Base-by-base conservation (phyloP, 2,888 invertebrate species). In the Microplitis deprimator region DNA sequence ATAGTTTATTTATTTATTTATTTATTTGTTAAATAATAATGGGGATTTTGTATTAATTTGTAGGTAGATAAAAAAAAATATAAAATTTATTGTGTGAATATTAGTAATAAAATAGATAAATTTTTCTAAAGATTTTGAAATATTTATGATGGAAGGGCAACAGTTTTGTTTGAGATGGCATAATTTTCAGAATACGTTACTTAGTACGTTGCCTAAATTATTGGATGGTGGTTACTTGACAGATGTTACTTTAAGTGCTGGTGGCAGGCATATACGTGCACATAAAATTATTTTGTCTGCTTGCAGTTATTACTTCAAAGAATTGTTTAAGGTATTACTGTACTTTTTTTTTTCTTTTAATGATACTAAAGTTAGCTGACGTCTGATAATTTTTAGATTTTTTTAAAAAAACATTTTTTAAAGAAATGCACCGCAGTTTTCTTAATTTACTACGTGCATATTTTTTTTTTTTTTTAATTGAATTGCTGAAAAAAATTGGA, bases 271-370 rank as follows among this genome's bases (percentile, higher is more conserved):
- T n/a, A 91, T 97, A 82, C 94, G 94, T 84, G 97, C 97, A 1
- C 97, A 97, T 90, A 93, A 94, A 85, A 93, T 97, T 73, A 95
- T 97, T 72, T 91, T 97, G 76, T 97, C 97, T 39, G 96, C 96
- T 81, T 97, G 97, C 91, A 97, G 97, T 90, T 94, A 95, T 83
- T 97, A 97, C 91, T 97, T 97, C 90, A 94, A 96, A 84, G 96
- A 96, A 86, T 91, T 97, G 80, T 96, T 97, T 91, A 95, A 95
- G 93, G 95, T 95, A 90, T 79, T 79, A 8, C 17, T 72, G 59
- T 68, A 39, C 20, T 40, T 41, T 70, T 65, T 70, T 65, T 67
- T 61, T 70, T 65, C 61, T 61, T 61, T 62, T 62, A 5, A 16
- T 8, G 16, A 6, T 39, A 29, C 29, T 29, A 3, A 29, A 29